phyloP scores from a whole-genome alignment of 2,113 vertebrate genomes.

The Pagrus major region DNA sequence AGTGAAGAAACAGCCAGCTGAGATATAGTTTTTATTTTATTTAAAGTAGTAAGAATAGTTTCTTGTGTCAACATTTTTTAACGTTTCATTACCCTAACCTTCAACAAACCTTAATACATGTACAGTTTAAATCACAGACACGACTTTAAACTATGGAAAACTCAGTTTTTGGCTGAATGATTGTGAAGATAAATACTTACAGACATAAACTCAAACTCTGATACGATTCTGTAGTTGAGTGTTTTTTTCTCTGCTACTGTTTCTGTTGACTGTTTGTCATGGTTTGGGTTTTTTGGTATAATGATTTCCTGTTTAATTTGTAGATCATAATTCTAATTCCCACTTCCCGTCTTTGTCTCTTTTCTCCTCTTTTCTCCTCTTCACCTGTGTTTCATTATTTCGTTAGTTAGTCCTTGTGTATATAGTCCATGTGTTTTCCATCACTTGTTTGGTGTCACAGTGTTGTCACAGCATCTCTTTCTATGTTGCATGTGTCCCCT shows the following conservation, averaged over 20 bases:
- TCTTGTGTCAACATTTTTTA: not conserved
- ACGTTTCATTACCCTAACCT: not conserved
- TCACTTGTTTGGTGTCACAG: no score
- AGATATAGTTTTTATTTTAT: conserved; percentile 21
- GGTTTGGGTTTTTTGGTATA: no score
- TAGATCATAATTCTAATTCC: no score
- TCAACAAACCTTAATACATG: not conserved
- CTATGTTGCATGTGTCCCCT: no score
- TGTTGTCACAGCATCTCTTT: no score
- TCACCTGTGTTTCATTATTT: no score
- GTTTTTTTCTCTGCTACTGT: not conserved
- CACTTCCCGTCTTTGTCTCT: no score
- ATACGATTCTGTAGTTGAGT: conserved; percentile 3
- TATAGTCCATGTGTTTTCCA: no score
- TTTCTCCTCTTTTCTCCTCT: no score
- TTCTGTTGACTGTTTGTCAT: no score
- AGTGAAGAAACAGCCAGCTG: not conserved
- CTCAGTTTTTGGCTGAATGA: not conserved
- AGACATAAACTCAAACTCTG: not conserved
- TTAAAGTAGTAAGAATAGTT: conserved; percentile 6
- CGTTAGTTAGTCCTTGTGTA: no score
- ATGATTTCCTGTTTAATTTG: no score
- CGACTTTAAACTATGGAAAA: conserved; percentile 4
- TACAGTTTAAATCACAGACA: not conserved
- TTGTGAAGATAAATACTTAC: conserved; percentile 13